A percentile compares a stretch with the other conserved stretches of the same genome.
phyloP scores from a whole-genome alignment of 2,797 vertebrate genomes.

The Pangasius djambal region DNA sequence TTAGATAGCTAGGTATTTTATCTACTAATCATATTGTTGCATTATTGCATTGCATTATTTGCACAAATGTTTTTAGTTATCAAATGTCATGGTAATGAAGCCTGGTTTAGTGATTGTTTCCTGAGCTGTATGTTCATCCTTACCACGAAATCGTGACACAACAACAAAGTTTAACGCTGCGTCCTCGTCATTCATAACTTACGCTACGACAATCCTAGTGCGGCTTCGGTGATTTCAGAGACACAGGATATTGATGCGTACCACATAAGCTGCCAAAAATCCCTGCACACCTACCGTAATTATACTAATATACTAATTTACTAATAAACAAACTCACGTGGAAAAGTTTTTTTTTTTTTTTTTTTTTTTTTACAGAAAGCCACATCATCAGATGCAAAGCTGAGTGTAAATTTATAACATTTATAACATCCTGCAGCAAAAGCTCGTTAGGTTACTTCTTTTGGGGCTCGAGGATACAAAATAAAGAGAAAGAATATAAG shows the following conservation, averaged over 20 bases:
- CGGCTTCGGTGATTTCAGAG: not conserved
- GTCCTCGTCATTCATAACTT: not conserved
- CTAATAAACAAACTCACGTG: not conserved
- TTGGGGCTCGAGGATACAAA: conserved; percentile 74
- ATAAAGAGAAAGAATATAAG: conserved; percentile 4
- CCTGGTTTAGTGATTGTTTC: too few relatives aligned
- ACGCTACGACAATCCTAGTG: not conserved
- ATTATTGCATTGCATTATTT: not conserved
- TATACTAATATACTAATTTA: not conserved
- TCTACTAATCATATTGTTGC: not conserved
- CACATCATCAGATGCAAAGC: conserved; percentile 85
- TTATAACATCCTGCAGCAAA: conserved; percentile 93
- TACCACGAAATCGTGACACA: not conserved
- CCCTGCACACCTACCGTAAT: not conserved
- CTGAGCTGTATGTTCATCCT: not conserved
- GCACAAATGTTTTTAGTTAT: not conserved
- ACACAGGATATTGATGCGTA: not conserved
- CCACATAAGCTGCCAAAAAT: not conserved
- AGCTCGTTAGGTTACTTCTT: conserved; percentile 86
- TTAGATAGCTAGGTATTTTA: not conserved
- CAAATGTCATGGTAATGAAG: not conserved
- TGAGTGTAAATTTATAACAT: conserved; percentile 83
- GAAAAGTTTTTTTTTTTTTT: not conserved
- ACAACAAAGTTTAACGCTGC: not conserved
- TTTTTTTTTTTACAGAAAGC: conserved; percentile 53